These are phyloP conservation scores for Poeciliopsis turrubarensis DNA, from an alignment of 2,113 vertebrate species.

Conservation along the genomic window DNA sequence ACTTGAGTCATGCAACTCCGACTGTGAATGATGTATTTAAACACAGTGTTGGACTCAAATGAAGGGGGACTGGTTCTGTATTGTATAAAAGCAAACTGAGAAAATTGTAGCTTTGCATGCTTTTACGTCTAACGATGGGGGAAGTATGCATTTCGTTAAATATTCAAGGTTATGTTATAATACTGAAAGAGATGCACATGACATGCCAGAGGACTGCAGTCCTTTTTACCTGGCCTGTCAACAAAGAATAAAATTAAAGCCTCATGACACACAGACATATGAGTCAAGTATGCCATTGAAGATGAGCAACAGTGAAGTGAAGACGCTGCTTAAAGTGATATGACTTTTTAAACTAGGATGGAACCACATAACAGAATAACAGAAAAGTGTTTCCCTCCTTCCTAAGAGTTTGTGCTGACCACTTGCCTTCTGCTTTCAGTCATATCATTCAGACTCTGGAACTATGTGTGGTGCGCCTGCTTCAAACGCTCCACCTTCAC, in stretches of 20 bases:
- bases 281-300: not conserved
- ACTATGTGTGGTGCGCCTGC: too few relatives aligned
- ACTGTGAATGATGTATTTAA: slow-evolving; percentile 4
- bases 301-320: not conserved
- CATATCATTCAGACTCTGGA: too few relatives aligned
- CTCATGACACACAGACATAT: not conserved
- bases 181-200: not conserved
- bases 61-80: not conserved
- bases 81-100: not conserved
- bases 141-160: not conserved
- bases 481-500: too few relatives aligned
- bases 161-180: not conserved
- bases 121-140: not conserved
- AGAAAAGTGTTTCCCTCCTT: too few relatives aligned
- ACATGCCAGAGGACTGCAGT: too few relatives aligned
- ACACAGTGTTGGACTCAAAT: not conserved
- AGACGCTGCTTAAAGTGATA: not conserved
- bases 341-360: not conserved
- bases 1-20: not conserved
- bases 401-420: too few relatives aligned
- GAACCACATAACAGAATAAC: not conserved
- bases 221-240: too few relatives aligned
- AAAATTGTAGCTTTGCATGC: not conserved
- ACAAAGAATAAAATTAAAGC: too few relatives aligned
- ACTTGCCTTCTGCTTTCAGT: too few relatives aligned